Conservation (phyloP, 1,140 invertebrate genomes). For the Heliothis virescens region DNA sequence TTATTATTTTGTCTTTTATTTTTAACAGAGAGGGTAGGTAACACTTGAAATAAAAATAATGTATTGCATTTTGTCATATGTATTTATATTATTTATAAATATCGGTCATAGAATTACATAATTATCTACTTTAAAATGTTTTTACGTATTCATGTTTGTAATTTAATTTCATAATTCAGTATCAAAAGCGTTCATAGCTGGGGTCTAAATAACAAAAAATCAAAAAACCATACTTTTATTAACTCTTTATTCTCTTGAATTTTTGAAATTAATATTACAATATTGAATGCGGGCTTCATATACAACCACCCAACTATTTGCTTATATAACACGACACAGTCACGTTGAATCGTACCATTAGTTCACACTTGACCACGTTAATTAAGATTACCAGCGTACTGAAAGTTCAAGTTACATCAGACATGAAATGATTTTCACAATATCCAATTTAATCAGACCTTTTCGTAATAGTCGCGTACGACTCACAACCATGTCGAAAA, state of each 20-base stretch:
- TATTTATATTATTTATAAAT: slow-evolving; percentile 36
- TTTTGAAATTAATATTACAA: slow-evolving; percentile 86
- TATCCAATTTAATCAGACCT: slow-evolving; percentile 41
- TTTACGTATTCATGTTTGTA: slow-evolving; percentile 33
- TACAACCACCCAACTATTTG: slow-evolving; percentile 85
- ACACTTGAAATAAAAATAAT: background rate
- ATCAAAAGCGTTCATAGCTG: background rate
- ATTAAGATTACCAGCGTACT: slow-evolving; percentile 41
- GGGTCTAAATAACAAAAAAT: slow-evolving; percentile 48
- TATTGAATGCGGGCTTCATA: slow-evolving; percentile 85
- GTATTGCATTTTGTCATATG: slow-evolving; percentile 20
- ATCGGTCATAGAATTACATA: slow-evolving; percentile 31
- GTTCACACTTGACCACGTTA: slow-evolving; percentile 56
- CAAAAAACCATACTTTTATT: slow-evolving; percentile 77
- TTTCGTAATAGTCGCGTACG: slow-evolving; percentile 40
- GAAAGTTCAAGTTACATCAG: slow-evolving; percentile 35
- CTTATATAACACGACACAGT: slow-evolving; percentile 84
- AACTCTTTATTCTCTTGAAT: slow-evolving; percentile 86
- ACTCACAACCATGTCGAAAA: slow-evolving; percentile 47
- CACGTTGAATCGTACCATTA: slow-evolving; percentile 69
- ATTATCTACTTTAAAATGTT: slow-evolving; percentile 32
- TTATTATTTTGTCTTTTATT: too few relatives aligned
- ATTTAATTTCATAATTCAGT: slow-evolving; percentile 28
- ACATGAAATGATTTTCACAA: slow-evolving; percentile 19
- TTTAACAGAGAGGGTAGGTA: background rate